Conservation (phyloP, 2,113 vertebrate genomes). For the Ursus arctos region DNA sequence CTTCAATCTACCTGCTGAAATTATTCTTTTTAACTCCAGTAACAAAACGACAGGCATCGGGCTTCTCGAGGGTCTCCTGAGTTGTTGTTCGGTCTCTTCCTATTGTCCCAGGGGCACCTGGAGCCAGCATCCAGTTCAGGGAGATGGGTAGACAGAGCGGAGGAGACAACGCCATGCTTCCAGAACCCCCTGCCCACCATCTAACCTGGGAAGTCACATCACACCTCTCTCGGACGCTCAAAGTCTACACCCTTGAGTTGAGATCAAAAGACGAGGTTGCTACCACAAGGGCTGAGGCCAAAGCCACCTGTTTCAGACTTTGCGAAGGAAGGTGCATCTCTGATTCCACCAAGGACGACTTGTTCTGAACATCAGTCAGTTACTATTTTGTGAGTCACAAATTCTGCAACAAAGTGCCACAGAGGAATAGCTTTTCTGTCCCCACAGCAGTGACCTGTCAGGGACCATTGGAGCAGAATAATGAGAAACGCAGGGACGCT, state of each 20-base stretch:
- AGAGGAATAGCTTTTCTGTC: neutral
- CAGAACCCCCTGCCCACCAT: neutral
- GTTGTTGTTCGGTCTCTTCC: accelerated
- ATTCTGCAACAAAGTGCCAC: neutral
- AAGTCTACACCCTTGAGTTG: accelerated
- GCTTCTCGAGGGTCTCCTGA: accelerated
- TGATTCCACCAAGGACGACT: accelerated
- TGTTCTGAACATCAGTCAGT: neutral
- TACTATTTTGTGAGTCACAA: neutral
- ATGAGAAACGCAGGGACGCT: accelerated
- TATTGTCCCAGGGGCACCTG: accelerated
- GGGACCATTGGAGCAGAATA: neutral
- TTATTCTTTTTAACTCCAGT: neutral
- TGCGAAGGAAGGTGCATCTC: accelerated
- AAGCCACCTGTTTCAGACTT: no score
- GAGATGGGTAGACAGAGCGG: accelerated
- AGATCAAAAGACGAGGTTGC: neutral
- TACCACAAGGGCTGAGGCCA: accelerated
- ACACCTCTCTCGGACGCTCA: accelerated
- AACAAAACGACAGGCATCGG: accelerated
- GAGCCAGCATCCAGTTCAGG: neutral
- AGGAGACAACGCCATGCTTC: neutral
- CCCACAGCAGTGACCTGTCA: neutral
- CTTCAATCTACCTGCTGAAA: neutral
- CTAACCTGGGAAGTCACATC: no score